Percentiles rank a stretch among this genome's conserved stretches.
Evolutionary conservation across 1,140 invertebrate genomes (phyloP).

Genomic region (Drosophila novamexicana): DNA sequence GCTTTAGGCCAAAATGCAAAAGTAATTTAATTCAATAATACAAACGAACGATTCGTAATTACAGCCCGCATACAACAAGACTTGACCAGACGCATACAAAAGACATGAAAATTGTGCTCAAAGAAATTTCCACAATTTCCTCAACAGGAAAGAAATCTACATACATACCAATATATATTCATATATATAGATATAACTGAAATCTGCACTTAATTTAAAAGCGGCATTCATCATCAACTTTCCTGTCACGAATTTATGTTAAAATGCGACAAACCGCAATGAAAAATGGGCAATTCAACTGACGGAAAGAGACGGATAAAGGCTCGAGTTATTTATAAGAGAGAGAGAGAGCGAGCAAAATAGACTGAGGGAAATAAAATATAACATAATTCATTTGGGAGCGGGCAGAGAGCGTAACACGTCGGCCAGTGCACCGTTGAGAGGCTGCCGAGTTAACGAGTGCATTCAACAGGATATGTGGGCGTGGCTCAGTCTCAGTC

Average conservation of each 20-base stretch:
- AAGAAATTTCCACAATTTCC: constrained; percentile 32
- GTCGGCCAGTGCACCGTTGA: constrained; percentile 10
- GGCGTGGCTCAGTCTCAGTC: constrained; percentile 23
- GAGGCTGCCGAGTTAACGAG: constrained; percentile 45
- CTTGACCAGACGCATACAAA: constrained; percentile 16
- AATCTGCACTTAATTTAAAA: constrained; percentile 51
- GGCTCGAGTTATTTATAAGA: too few species aligned
- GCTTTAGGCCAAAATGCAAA: not conserved
- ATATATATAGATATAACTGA: constrained; percentile 8
- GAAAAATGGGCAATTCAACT: constrained; percentile 31
- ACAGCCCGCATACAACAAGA: constrained; percentile 20
- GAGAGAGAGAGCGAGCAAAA: not conserved
- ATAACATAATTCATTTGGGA: constrained; percentile 56
- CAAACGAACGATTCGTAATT: constrained; percentile 33
- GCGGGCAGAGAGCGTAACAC: not conserved
- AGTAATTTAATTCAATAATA: constrained; percentile 24
- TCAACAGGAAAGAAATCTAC: constrained; percentile 6
- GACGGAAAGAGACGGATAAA: not conserved
- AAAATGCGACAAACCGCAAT: constrained; percentile 54
- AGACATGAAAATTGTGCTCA: constrained; percentile 36
- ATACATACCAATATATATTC: not conserved
- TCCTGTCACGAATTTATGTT: constrained; percentile 50
- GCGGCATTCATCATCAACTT: constrained; percentile 48
- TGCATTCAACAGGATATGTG: constrained; percentile 49
- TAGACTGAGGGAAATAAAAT: constrained; percentile 17